Evolutionary conservation across 2,888 invertebrate genomes (phyloP).

Genomic region (Cosmorhoe ocellata): DNA sequence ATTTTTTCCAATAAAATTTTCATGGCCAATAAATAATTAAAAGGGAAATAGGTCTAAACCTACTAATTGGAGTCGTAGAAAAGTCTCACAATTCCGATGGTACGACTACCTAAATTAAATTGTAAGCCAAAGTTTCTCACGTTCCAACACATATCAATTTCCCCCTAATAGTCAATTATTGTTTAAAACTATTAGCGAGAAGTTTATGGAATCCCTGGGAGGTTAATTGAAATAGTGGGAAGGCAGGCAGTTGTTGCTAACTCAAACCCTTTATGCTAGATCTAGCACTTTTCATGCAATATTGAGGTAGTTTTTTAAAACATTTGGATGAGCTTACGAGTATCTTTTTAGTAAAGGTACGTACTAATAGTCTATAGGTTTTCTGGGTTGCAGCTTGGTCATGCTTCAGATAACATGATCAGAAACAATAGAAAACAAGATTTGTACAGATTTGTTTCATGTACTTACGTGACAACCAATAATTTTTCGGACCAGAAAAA

Average conservation of each 20-base stretch:
- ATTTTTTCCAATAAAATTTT: no score
- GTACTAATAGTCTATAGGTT: no score
- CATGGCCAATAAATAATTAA: neutral
- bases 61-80: slow-evolving; percentile 23
- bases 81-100: slow-evolving; percentile 14
- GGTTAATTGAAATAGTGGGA: slow-evolving; percentile 37
- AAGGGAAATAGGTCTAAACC: no score
- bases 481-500: no score
- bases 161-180: slow-evolving; percentile 35
- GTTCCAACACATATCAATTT: slow-evolving; percentile 32
- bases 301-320: neutral
- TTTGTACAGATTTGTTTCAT: no score
- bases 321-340: neutral
- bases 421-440: no score
- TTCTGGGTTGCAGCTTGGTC: no score
- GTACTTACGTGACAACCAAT: no score
- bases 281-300: neutral
- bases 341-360: no score
- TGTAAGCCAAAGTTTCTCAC: slow-evolving; percentile 28
- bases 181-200: slow-evolving; percentile 31
- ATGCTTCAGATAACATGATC: no score
- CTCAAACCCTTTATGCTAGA: neutral
- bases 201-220: slow-evolving; percentile 32
- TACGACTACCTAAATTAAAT: slow-evolving; percentile 29
- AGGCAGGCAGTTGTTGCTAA: slow-evolving; percentile 36